Base-by-base conservation (phyloP, 2,797 vertebrate species). In the Amazonetta brasiliensis region DNA sequence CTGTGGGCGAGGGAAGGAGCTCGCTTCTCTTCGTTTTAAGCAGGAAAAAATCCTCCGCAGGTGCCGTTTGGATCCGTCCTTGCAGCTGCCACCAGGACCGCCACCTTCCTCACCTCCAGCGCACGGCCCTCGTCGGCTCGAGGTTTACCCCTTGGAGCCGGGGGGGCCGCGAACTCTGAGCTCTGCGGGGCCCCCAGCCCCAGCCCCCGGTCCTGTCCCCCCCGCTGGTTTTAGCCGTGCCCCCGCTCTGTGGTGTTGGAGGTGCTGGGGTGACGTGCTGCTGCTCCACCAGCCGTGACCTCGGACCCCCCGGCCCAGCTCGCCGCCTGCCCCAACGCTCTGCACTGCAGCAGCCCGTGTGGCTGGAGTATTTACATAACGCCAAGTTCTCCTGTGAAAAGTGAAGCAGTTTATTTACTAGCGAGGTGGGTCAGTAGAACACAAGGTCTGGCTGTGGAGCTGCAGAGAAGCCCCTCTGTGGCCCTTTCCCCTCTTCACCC, bases 191-290 rank as follows among this genome's bases (percentile, higher is more conserved):
- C 12, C 8, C 2, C 1, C 55, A 21, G 46, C 46, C 72, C 63
- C 37, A 0, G 31, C 50, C 50, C 82, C 18, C 0, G 8, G 9
- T 21, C 9, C 54, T 55, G 50, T 50, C 43, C 88, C 25, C 3
- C 69, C 63, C 30, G 10, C 5, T 39, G 68, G 0, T 2, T 64
- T 25, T 7, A 1, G 11, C 67, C 37, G 19, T 4, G 1, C 11
- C 22, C 9, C 7, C 18, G 9, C 66, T 5, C n/a, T 0, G 0
- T 2, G 30, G 2, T 4, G 0, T 0, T 0, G 46, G 12, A 7
- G 46, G 16, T 2, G 63, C 5, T 1, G 35, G 9, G 54, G 5
- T 44, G 37, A 16, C 31, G 13, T 48, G 48, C 23, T 48, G 46
- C 14, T 4, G 18, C 35, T 1, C 1, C 6, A 6, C 20, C 44